These are phyloP conservation scores for Etheostoma spectabile DNA, from an alignment of 2,113 vertebrate genomes.

Conservation along the genomic window DNA sequence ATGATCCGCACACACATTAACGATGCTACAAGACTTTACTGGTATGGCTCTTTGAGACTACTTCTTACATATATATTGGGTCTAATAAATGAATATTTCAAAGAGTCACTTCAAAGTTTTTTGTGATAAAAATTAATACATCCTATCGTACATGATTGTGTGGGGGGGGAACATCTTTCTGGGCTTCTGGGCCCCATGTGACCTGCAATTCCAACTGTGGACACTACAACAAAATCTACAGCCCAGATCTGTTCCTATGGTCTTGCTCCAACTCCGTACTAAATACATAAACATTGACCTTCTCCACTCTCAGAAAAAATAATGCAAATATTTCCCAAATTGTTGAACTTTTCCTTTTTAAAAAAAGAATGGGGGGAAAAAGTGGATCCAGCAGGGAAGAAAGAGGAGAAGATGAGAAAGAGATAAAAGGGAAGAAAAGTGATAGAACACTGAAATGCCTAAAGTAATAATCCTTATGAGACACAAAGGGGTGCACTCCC, in stretches of 20 bases:
- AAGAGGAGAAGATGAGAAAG: constrained; percentile 22
- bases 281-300: not conserved
- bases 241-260: not conserved
- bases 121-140: not conserved
- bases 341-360: constrained; percentile 17
- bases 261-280: not conserved
- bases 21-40: not conserved
- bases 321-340: not conserved
- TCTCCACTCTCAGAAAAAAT: constrained; percentile 6
- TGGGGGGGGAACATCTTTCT: not conserved
- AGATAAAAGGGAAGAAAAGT: constrained; percentile 9
- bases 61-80: not conserved
- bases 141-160: not conserved
- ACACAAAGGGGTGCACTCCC: constrained; percentile 65
- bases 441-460: constrained; percentile 46
- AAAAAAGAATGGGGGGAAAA: constrained; percentile 8
- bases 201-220: not conserved
- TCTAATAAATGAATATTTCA: not conserved
- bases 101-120: not conserved
- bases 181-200: not conserved
- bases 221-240: not conserved
- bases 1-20: not conserved
- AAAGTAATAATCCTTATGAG: constrained; percentile 67
- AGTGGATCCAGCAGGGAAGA: not conserved
- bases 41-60: not conserved